A percentile compares a stretch with the other conserved stretches of the same genome.
Evolutionary conservation across 1,140 invertebrate genomes (phyloP).

Genomic region (Frieseomelitta varia): DNA sequence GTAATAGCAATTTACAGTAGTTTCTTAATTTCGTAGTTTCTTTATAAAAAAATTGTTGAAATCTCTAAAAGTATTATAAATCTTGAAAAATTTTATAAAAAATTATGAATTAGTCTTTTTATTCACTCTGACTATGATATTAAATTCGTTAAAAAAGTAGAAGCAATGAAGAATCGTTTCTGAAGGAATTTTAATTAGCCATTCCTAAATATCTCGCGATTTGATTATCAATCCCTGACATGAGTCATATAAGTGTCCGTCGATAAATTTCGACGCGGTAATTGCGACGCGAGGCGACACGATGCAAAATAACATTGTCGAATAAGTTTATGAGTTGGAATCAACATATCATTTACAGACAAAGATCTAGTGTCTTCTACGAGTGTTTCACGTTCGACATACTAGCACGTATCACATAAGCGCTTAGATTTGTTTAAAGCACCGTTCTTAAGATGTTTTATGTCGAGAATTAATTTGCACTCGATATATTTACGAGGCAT

Average conservation of each 20-base stretch:
- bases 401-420: constrained; percentile 27
- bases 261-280: not conserved
- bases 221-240: not conserved
- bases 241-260: not conserved
- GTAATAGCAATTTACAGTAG: too few species aligned
- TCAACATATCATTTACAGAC: constrained; percentile 30
- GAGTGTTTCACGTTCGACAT: constrained; percentile 8
- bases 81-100: too few species aligned
- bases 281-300: not conserved
- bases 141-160: not conserved
- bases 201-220: not conserved
- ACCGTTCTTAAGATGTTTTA: constrained; percentile 17
- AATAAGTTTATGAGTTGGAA: constrained; percentile 15
- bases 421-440: constrained; percentile 3
- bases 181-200: not conserved
- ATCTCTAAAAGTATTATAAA: too few species aligned
- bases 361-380: constrained; percentile 26
- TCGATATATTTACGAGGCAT: not conserved
- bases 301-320: not conserved
- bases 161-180: too few species aligned
- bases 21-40: too few species aligned
- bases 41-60: too few species aligned
- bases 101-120: too few species aligned
- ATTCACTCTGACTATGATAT: not conserved
- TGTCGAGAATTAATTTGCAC: constrained; percentile 24